Base-by-base conservation (phyloP, 2,113 vertebrate genomes). In the Saccopteryx leptura region DNA sequence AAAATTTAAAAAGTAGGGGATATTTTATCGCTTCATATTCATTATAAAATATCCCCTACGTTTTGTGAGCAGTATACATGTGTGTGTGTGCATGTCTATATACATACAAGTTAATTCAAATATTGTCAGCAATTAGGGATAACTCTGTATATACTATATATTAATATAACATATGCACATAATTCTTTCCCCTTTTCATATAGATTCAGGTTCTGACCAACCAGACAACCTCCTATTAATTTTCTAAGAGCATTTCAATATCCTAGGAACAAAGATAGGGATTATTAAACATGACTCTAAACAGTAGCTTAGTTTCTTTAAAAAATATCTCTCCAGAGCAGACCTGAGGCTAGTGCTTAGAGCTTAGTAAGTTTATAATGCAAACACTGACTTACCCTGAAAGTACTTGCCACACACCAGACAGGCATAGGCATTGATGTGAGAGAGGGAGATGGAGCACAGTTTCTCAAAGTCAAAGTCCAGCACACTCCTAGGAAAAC, bases 381-480 rank as follows among this genome's bases (percentile, higher is more conserved):
- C 9, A 7, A 66, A 69, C 8, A 39, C 48, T 61, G 83, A 95
- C 79, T 98, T 97, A 99, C 99, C 99, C 98, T 99, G 99, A 96
- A 99, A 99, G 97, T 99, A 99, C 93, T 99, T 99, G 58, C 99
- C 99, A 54, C 99, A 99, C 93, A 99, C 99, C 1, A 99, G 99
- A 86, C 99, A 99, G 78, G 99, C 99, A 0, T 99, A 99, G 1
- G 99, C 99, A 0, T 99, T 99, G 94, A 99, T 99, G 97, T 99
- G 99, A 0, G 99, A 99, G 24, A 99, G 99, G 0, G 99, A 99
- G 84, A 99, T 99, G 66, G 99, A 99, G 96, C 99, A 99, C 54
- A 99, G 99, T 96, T 99, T 99, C 98, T 99, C 99, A 60, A 99
- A 99, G 97, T 99, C 99, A 1, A 99, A 99, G 97, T 99, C 99